phyloP scores from a whole-genome alignment of 2,888 invertebrate genomes.

The Lasioglossum zephyrum region DNA sequence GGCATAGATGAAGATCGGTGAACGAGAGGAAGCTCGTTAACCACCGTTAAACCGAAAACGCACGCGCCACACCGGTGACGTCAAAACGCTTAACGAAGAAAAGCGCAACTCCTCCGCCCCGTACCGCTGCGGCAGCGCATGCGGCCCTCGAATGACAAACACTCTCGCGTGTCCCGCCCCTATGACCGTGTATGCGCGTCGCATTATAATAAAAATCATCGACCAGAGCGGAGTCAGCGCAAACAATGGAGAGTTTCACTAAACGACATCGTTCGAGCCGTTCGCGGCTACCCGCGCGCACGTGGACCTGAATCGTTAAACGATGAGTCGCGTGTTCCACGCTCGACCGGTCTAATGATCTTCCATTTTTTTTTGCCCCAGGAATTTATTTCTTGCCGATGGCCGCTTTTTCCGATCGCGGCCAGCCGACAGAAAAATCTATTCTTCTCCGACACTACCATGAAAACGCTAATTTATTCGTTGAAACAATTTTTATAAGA shows the following conservation, averaged over 20 bases:
- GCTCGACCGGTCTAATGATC: conserved; percentile 5
- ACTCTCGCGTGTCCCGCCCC: conserved; percentile 1
- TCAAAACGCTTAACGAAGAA: conserved; percentile 52
- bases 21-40: conserved; percentile 5
- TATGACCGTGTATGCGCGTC: background rate
- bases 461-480: no score
- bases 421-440: no score
- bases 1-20: background rate
- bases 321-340: conserved; percentile 26
- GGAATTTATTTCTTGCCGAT: background rate
- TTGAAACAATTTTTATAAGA: no score
- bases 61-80: conserved; percentile 48
- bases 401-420: background rate
- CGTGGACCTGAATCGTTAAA: conserved; percentile 15
- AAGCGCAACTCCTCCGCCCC: conserved; percentile 16
- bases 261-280: background rate
- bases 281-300: background rate
- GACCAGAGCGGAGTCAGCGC: conserved; percentile 10
- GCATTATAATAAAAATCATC: conserved; percentile 43
- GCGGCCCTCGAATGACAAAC: conserved; percentile 46
- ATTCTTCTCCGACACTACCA: no score
- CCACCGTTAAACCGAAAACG: conserved; percentile 40
- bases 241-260: conserved; percentile 24
- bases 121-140: background rate
- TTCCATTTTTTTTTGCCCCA: background rate